phyloP scores from a whole-genome alignment of 2,888 invertebrate species.

The Platycheirus albimanus region DNA sequence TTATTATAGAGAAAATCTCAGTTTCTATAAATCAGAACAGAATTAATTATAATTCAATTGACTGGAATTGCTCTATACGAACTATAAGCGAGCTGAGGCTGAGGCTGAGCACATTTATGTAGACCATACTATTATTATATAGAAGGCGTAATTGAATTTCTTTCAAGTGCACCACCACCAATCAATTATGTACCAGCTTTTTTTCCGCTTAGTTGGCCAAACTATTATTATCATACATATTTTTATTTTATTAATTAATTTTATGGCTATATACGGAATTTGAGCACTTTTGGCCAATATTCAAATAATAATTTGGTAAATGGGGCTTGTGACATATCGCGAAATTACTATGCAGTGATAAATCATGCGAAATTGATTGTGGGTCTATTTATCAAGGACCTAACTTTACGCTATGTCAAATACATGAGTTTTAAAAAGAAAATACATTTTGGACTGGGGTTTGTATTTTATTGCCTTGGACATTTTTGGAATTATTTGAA shows the following conservation, averaged over 20 bases:
- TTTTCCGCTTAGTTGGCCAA: constrained; percentile 19
- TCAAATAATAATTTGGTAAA: too few relatives aligned
- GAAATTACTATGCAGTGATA: background rate
- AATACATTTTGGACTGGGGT: too few relatives aligned
- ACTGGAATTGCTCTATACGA: constrained; percentile 54
- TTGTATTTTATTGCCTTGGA: too few relatives aligned
- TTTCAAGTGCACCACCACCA: constrained; percentile 47
- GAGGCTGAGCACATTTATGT: too few relatives aligned
- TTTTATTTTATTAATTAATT: constrained; percentile 3
- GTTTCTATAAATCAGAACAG: constrained; percentile 61
- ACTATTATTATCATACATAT: constrained; percentile 5
- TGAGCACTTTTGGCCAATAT: background rate
- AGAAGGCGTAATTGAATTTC: constrained; percentile 59
- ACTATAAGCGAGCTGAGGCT: too few relatives aligned
- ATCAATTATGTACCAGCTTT: constrained; percentile 42
- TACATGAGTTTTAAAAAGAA: too few relatives aligned
- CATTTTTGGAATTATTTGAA: too few relatives aligned
- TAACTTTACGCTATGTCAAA: too few relatives aligned
- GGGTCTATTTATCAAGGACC: too few relatives aligned
- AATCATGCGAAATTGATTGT: background rate
- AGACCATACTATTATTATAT: too few relatives aligned
- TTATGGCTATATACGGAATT: background rate
- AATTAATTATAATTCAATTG: constrained; percentile 69
- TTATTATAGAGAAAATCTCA: constrained; percentile 20
- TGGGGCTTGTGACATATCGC: background rate